Base-by-base conservation (phyloP, 2,888 invertebrate genomes). In the Noctua pronuba region DNA sequence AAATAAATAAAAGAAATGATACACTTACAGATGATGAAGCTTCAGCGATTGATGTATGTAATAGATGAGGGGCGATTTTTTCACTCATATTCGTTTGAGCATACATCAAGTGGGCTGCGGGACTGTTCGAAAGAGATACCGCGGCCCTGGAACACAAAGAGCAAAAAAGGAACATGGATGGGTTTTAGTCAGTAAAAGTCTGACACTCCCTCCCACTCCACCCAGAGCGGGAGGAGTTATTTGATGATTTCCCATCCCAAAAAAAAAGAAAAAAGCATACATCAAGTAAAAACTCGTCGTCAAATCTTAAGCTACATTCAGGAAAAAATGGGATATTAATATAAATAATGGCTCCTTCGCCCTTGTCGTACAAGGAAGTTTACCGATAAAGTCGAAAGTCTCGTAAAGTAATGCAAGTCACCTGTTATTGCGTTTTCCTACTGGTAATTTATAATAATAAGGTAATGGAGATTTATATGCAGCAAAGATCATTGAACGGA, bases 281-380 rank as follows among this genome's bases (percentile, higher is more conserved):
- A n/a, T n/a, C 41, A 35, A 46, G 16, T 28, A 2, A 31, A 60
- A 1, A 58, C 7, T 18, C 13, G 4, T 38, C 16, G 1, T 21
- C 7, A 38, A 76, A 65, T 46, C 31, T 24, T 31, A 52, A 21
- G 38, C 1, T n/a, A 7, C 10, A 28, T 44, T 60, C 65, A 52
- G 66, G 58, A 35, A 74, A 80, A 66, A 62, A 31, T 24, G 16
- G 13, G 44, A 44, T 35, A 1, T 24, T 46, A 60, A 41, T 64
- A 60, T n/a, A 16, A 49, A 60, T 24, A 66, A 73, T 81, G 44
- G 35, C 1, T 46, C 31, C 21, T 31, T 58, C 44, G 74, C 21
- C 78, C 85, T 87, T 79, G 88, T 31, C 4, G 13, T 13, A 79
- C 38, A 55, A 80, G 86, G 88, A 87, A 88, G 67, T 66, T n/a